phyloP scores from a whole-genome alignment of 2,888 invertebrate genomes.

The Sisyra nigra region DNA sequence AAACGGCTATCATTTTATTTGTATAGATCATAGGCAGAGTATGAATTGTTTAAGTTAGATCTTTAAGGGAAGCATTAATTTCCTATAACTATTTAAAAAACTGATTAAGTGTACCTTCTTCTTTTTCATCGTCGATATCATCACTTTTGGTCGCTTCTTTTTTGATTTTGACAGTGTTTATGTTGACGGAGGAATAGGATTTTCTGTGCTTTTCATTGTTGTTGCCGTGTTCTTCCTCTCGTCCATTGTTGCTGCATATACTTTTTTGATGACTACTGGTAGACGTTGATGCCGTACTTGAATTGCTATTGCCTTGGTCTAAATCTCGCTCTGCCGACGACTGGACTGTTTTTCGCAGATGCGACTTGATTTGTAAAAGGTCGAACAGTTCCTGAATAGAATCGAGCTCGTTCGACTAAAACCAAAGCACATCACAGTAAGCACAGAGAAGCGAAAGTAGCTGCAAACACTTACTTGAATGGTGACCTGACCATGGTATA shows the following conservation, averaged over 20 bases:
- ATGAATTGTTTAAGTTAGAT: no score
- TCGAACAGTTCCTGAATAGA: conserved; percentile 71
- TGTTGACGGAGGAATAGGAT: conserved; percentile 10
- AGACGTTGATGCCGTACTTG: conserved; percentile 28
- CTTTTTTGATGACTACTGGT: conserved; percentile 11
- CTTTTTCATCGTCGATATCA: conserved; percentile 27
- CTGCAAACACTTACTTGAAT: conserved; percentile 57
- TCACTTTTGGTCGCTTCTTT: conserved; percentile 27
- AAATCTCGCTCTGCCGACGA: no score
- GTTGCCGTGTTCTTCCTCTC: neutral
- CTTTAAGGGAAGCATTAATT: no score
- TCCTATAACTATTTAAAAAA: no score
- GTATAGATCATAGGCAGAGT: no score
- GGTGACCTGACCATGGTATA: conserved; percentile 74
- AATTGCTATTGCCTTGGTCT: conserved; percentile 32
- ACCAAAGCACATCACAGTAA: conserved; percentile 14
- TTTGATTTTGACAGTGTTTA: conserved; percentile 15
- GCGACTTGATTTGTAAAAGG: conserved; percentile 70
- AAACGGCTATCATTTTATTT: no score
- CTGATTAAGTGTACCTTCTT: no score
- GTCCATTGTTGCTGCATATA: conserved; percentile 3
- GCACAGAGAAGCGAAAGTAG: neutral
- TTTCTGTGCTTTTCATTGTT: neutral
- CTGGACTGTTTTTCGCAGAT: conserved; percentile 44
- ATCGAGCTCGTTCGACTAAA: conserved; percentile 63